Evolutionary conservation across 2,113 vertebrate genomes (phyloP), one percentile per base, ranked within the genome.

Genomic region (Danio rerio): DNA sequence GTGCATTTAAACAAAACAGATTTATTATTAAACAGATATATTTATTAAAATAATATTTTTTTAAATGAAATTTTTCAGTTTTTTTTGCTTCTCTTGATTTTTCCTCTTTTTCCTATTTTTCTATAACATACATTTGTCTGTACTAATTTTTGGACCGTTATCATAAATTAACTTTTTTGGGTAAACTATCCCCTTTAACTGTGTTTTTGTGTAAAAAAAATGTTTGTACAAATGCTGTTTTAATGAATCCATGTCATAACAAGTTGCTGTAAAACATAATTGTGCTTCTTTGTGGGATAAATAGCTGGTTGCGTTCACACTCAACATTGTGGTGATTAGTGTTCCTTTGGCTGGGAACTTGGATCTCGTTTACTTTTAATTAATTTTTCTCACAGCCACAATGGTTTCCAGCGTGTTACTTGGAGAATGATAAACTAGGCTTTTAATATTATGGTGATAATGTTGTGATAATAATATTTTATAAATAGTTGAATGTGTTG

Each of bases 351-450:
- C 56, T 59, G 58, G 18, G 58, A 21, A 21, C 58, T 47, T 68
- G 65, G 65, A 47, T 68, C 8, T 68, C 47, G 7, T 68, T 68
- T 18, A 45, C 16, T 68, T 68, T 68, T 47, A 18, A 66, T 66
- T 66, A 66, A 18, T 31, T 47, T 68, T 68, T 47, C 65, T 18
- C n/a, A 10, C 65, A 47, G 43, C 43, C 43, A 47, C 2, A 47
- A 18, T 47, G 5, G 43, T 68, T 68, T 68, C 16, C 43, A 47
- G 16, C 11, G 9, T 43, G 1, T 68, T 68, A 47, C 43, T 47
- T 68, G 43, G 5, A 10, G 5, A 68, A 18, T 47, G 43, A 68
- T 18, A 68, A 68, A n/a, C 42, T n/a, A 47, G 16, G 4, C 43
- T 47, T 66, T 18, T 45, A 42, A 18, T 68, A 45, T 45, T 68